Conservation (phyloP, 2,113 vertebrate species). For the Pogonocichla stellata region DNA sequence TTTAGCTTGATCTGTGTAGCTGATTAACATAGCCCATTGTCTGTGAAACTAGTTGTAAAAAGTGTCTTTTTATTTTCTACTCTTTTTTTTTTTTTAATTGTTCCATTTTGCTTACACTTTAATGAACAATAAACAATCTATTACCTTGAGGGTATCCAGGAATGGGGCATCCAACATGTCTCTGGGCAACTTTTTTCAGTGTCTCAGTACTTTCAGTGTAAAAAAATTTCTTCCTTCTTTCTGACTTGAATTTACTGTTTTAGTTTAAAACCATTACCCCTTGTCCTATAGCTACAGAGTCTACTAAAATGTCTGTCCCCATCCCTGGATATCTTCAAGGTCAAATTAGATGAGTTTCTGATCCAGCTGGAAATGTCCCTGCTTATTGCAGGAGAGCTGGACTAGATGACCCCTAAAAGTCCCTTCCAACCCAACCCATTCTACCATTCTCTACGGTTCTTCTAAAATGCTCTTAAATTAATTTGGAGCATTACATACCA, state of each 20-base stretch:
- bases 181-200: background rate
- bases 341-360: background rate
- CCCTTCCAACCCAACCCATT: background rate
- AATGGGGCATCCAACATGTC: background rate
- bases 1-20: background rate
- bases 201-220: background rate
- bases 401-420: background rate
- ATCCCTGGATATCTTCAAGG: background rate
- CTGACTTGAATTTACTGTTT: background rate
- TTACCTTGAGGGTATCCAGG: background rate
- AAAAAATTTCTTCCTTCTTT: background rate
- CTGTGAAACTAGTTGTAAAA: rapidly evolving
- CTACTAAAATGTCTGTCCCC: background rate
- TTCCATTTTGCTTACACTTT: background rate
- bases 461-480: background rate
- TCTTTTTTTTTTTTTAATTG: rapidly evolving
- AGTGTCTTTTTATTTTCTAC: background rate
- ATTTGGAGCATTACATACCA: background rate
- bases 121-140: background rate
- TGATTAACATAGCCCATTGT: background rate
- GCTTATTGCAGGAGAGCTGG: rapidly evolving
- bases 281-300: background rate
- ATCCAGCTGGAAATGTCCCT: background rate
- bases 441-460: background rate
- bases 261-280: background rate